Conservation (phyloP, 2,113 vertebrate genomes). For the Pavo muticus region DNA sequence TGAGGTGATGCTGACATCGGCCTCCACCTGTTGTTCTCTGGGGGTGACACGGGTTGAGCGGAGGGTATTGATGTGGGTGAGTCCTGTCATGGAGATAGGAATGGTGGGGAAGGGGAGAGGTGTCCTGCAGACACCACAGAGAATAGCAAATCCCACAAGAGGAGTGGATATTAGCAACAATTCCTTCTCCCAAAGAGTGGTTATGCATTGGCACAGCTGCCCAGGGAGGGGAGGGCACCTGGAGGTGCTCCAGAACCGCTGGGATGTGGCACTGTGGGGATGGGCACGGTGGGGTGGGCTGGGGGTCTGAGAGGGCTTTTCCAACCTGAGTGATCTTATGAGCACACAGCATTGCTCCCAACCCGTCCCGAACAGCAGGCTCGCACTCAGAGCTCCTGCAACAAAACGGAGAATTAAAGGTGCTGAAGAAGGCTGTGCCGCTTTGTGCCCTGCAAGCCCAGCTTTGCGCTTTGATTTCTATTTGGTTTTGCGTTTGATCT, state of each 20-base stretch:
- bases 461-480: background rate
- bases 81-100: accelerated
- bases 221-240: too few relatives aligned
- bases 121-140: accelerated
- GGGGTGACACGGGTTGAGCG: background rate
- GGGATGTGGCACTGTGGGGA: too few relatives aligned
- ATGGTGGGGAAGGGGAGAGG: background rate
- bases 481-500: background rate
- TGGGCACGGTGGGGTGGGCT: too few relatives aligned
- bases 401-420: background rate
- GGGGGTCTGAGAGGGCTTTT: too few relatives aligned
- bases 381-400: accelerated
- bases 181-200: too few relatives aligned
- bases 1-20: accelerated
- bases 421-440: accelerated
- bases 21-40: background rate
- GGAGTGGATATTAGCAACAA: too few relatives aligned
- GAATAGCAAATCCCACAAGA: accelerated
- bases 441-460: background rate
- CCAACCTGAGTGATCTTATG: too few relatives aligned
- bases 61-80: accelerated
- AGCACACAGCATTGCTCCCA: accelerated
- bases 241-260: too few relatives aligned
- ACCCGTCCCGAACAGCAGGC: accelerated
- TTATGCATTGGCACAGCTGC: too few relatives aligned